Conservation (phyloP, 2,888 invertebrate genomes). For the Coleophora flavipennella region DNA sequence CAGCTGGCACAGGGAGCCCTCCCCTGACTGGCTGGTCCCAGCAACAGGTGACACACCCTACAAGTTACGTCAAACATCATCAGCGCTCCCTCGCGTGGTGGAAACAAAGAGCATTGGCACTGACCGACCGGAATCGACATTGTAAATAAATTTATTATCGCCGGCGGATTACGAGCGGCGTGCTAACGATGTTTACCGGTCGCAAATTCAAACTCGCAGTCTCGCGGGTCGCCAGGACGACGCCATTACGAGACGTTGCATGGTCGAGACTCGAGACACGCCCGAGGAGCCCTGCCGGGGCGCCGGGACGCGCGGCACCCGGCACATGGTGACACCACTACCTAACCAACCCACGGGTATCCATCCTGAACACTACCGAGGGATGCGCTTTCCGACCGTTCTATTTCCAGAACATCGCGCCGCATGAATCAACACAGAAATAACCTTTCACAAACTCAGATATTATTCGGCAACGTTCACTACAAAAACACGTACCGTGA, state of each 20-base stretch:
- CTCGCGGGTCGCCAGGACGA: constrained; percentile 30
- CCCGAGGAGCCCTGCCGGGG: constrained; percentile 35
- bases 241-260: constrained; percentile 55
- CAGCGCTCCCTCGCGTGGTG: not conserved
- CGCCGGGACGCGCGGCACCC: constrained; percentile 46
- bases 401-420: constrained; percentile 70
- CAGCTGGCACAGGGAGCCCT: not conserved
- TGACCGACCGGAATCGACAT: constrained; percentile 4
- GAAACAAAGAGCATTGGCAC: constrained; percentile 7
- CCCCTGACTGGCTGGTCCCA: constrained; percentile 4
- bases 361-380: constrained; percentile 44
- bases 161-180: constrained; percentile 30
- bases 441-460: constrained; percentile 67
- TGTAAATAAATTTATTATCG: constrained; percentile 13
- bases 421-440: constrained; percentile 72
- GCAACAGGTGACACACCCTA: constrained; percentile 69
- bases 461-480: constrained; percentile 49
- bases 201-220: constrained; percentile 59
- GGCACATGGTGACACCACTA: constrained; percentile 13
- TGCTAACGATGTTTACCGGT: constrained; percentile 58
- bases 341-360: constrained; percentile 45
- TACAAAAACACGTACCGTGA: constrained; percentile 63
- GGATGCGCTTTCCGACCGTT: constrained; percentile 51
- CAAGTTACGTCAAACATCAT: constrained; percentile 8
- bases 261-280: constrained; percentile 45